These are phyloP conservation scores for Euwallacea fornicatus DNA, from an alignment of 1,140 invertebrate species.

Conservation along the genomic window DNA sequence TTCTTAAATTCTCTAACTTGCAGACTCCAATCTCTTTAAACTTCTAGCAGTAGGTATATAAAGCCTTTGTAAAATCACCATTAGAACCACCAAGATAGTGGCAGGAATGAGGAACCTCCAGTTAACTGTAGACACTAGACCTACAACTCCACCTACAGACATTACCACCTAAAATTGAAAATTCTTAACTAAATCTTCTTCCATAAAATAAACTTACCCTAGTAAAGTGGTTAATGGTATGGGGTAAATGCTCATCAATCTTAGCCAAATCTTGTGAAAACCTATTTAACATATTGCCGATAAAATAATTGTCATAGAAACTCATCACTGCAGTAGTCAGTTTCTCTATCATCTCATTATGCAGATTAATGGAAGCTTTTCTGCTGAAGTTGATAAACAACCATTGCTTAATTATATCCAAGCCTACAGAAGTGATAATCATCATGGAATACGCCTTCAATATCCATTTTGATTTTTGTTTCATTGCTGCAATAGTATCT, in stretches of 20 bases:
- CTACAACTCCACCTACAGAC: slow-evolving; percentile 36
- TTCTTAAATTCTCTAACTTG: slow-evolving; percentile 55
- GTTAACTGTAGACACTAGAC: slow-evolving; percentile 40
- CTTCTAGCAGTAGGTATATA: slow-evolving; percentile 66
- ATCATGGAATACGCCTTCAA: slow-evolving; percentile 28
- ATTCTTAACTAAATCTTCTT: background rate
- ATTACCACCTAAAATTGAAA: slow-evolving; percentile 38
- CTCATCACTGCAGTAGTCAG: slow-evolving; percentile 64
- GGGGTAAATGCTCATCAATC: slow-evolving; percentile 68
- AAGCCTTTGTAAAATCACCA: slow-evolving; percentile 59
- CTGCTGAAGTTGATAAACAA: slow-evolving; percentile 50
- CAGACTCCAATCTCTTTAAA: slow-evolving; percentile 67
- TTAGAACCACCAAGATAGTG: slow-evolving; percentile 57
- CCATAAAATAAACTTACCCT: slow-evolving; percentile 15
- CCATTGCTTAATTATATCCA: slow-evolving; percentile 58
- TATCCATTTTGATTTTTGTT: slow-evolving; percentile 11
- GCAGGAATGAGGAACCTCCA: slow-evolving; percentile 50
- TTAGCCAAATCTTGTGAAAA: slow-evolving; percentile 67
- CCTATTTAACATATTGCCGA: slow-evolving; percentile 62
- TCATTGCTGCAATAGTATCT: background rate
- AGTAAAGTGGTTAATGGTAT: slow-evolving; percentile 32
- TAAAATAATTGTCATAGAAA: slow-evolving; percentile 65
- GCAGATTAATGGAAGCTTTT: slow-evolving; percentile 65
- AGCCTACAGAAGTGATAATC: slow-evolving; percentile 42
- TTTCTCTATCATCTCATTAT: slow-evolving; percentile 66